phyloP scores from a whole-genome alignment of 92 coral and sea anemone genomes.

The Heliopora coerulea region DNA sequence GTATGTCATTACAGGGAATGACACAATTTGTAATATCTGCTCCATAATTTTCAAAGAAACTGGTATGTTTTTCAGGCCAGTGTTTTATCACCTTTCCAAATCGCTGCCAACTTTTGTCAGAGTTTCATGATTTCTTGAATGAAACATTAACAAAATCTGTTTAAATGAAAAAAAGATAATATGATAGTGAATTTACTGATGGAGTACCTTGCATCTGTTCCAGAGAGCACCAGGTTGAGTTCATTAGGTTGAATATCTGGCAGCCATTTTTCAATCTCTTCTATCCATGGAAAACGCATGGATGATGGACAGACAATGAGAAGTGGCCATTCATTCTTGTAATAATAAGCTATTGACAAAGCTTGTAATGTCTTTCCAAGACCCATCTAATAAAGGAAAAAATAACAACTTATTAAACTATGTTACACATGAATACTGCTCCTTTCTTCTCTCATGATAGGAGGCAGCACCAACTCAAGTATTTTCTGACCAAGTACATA shows the following conservation, averaged over 20 bases:
- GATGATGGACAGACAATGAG: slow-evolving; percentile 94
- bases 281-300: slow-evolving; percentile 97
- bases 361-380: slow-evolving; percentile 98
- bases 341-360: slow-evolving; percentile 78
- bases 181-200: neutral
- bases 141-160: no score
- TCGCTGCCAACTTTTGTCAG: no score
- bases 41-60: no score
- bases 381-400: slow-evolving; percentile 70
- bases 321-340: slow-evolving; percentile 91
- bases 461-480: no score
- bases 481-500: no score
- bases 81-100: no score
- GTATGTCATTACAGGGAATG: no score
- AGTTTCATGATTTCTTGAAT: no score
- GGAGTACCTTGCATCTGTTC: slow-evolving; percentile 78
- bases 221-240: slow-evolving; percentile 85
- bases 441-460: no score
- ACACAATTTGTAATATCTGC: no score
- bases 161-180: no score
- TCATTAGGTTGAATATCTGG: slow-evolving; percentile 86
- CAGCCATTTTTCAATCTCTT: slow-evolving; percentile 97
- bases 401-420: neutral
- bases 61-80: no score
- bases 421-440: neutral